Evolutionary conservation across 2,797 vertebrate species (phyloP).

Genomic region (Semotilus atromaculatus): DNA sequence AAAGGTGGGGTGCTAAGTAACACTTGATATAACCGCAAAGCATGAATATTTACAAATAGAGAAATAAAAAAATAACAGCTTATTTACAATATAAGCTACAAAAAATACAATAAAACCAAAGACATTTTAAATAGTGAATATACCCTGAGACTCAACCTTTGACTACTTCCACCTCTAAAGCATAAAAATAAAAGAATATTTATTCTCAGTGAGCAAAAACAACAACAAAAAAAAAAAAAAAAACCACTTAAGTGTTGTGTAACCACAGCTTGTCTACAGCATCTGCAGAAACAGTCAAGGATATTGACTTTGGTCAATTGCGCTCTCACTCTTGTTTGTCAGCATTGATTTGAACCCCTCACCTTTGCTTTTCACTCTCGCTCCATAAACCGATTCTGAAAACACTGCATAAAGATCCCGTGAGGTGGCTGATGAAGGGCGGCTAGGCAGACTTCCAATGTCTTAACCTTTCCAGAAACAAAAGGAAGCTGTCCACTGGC

Average conservation of each 20-base stretch:
- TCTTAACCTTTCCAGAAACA: constrained; percentile 32
- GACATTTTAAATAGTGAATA: constrained; percentile 10
- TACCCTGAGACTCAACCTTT: not conserved
- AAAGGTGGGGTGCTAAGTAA: not conserved
- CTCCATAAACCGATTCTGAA: constrained; percentile 23
- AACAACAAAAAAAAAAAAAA: no score
- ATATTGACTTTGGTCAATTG: constrained; percentile 59
- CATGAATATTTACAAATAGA: constrained; percentile 24
- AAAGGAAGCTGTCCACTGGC: constrained; percentile 31
- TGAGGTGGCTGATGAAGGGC: not conserved
- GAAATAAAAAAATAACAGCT: not conserved
- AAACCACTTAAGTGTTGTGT: constrained; percentile 64
- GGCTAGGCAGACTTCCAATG: constrained; percentile 43
- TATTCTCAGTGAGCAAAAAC: constrained; percentile 46
- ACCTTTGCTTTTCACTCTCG: constrained; percentile 30
- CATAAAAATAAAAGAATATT: not conserved
- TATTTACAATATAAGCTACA: constrained; percentile 7
- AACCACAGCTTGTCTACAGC: constrained; percentile 61
- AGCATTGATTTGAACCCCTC: constrained; percentile 52
- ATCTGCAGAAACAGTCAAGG: constrained; percentile 13
- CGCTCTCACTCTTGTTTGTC: constrained; percentile 51
- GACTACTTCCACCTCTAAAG: constrained; percentile 7
- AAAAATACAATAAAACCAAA: not conserved
- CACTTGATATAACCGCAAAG: constrained; percentile 3
- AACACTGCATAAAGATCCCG: constrained; percentile 5